These are phyloP conservation scores for Neopelma chrysocephalum DNA, from an alignment of 2,797 vertebrate genomes.

Conservation along the genomic window DNA sequence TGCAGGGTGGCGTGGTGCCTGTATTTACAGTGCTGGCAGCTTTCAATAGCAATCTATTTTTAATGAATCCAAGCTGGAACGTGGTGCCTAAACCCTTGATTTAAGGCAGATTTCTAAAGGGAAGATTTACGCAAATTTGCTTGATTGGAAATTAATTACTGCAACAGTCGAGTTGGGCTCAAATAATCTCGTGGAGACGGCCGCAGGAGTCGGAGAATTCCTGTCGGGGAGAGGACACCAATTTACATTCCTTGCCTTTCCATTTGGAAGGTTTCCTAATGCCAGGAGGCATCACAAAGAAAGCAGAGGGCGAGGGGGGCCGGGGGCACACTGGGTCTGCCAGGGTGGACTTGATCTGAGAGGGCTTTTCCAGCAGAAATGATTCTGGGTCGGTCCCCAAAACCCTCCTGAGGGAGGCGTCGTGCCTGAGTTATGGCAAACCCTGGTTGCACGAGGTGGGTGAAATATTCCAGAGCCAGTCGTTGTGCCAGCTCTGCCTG, in stretches of 20 bases:
- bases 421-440: background rate
- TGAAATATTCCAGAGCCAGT: background rate
- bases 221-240: background rate
- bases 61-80: constrained; percentile 61
- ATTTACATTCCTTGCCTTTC: constrained; percentile 20
- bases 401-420: background rate
- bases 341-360: background rate
- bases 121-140: constrained; percentile 58
- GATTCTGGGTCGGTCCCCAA: background rate
- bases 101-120: constrained; percentile 60
- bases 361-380: background rate
- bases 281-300: background rate
- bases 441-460: background rate
- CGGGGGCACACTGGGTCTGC: background rate
- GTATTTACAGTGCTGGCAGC: constrained; percentile 56
- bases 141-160: constrained; percentile 69
- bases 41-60: constrained; percentile 56
- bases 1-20: constrained; percentile 53
- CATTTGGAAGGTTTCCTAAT: constrained; percentile 35
- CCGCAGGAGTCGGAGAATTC: constrained; percentile 39
- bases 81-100: constrained; percentile 48
- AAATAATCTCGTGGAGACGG: constrained; percentile 28
- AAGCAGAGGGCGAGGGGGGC: background rate
- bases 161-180: constrained; percentile 49
- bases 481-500: background rate